phyloP scores from a whole-genome alignment of 2,797 vertebrate species.

The Paedocypris micromegethes region DNA sequence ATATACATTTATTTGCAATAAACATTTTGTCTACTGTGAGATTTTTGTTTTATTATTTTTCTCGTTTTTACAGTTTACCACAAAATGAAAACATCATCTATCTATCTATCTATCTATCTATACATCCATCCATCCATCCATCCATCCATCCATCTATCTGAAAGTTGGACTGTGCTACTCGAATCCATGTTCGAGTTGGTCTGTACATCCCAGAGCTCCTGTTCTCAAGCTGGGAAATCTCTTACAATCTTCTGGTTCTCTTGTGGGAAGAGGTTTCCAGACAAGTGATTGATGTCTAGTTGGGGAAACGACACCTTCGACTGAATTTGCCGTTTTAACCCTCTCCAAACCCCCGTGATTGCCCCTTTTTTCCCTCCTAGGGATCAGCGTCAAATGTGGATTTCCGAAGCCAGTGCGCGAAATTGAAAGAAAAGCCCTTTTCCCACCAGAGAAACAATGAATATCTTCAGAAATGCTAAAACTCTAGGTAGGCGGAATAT shows the following conservation, averaged over 20 bases:
- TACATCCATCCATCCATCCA: conserved; percentile 18
- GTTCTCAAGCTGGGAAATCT: conserved; percentile 68
- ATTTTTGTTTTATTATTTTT: too few species aligned
- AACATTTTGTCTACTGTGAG: too few species aligned
- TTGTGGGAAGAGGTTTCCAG: conserved; percentile 63
- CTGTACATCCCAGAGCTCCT: conserved; percentile 66
- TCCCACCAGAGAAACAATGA: conserved; percentile 40
- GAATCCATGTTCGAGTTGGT: conserved; percentile 46
- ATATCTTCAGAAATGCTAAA: conserved; percentile 57
- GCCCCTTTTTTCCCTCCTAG: conserved; percentile 65
- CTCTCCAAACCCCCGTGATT: conserved; percentile 74
- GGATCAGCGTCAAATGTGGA: conserved; percentile 68
- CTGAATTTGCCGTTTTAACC: conserved; percentile 78
- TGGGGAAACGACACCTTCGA: conserved; percentile 76
- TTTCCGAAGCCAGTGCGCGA: conserved; percentile 68
- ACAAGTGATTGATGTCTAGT: conserved; percentile 72
- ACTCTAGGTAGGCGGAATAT: conserved; percentile 59
- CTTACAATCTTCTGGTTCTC: conserved; percentile 65
- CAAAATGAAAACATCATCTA: not conserved
- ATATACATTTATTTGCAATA: too few species aligned
- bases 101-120: not conserved
- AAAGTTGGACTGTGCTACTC: conserved; percentile 62
- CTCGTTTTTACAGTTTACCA: too few species aligned
- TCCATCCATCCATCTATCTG: conserved; percentile 28
- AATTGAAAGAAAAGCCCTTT: conserved; percentile 51